Evolutionary conservation across 1,140 invertebrate species (phyloP), one percentile per base, ranked within the genome.

Genomic region (Delia radicum): DNA sequence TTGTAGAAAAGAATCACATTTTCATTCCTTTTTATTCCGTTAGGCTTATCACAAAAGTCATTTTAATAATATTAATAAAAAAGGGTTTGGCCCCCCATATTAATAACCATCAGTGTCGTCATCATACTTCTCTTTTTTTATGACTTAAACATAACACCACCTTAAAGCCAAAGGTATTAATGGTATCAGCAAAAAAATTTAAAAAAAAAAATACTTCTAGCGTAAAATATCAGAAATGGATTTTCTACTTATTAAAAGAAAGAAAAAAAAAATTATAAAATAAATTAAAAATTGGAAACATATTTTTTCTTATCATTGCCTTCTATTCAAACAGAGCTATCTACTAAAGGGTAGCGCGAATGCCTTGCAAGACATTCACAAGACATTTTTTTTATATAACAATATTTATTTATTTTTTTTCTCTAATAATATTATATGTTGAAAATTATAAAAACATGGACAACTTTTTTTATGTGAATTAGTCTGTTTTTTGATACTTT

Each of bases 41-140:
- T n/a, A 0, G 29, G 65, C 65, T 69, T 69, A 69, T 69, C 65
- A 33, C 65, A 21, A 69, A 69, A 69, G 65, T 69, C 29, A 69
- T 69, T 69, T 69, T 69, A 69, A 69, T 69, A 69, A 69, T 69
- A 69, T 69, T 69, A 69, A 69, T 69, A 69, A 69, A 69, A 69
- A 69, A 33, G 65, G 65, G 29, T 69, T 69, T 69, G 65, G 65
- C 29, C 18, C 21, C n/a, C 29, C 29, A 33, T 69, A 69, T 69
- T 69, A 69, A 69, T 69, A 69, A 69, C 65, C 65, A 33, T 33
- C 65, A 33, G 33, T n/a, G 26, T 33, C 65, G n/a, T 69, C n/a
- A 55, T 55, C 46, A 55, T 18, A 21, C 46, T 18, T 15, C 46
- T 55, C 12, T 6, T 33, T 33, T 33, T 55, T 55, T 55, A 21